Conservation (phyloP, 2,113 vertebrate species). For the Deroptyus accipitrinus region DNA sequence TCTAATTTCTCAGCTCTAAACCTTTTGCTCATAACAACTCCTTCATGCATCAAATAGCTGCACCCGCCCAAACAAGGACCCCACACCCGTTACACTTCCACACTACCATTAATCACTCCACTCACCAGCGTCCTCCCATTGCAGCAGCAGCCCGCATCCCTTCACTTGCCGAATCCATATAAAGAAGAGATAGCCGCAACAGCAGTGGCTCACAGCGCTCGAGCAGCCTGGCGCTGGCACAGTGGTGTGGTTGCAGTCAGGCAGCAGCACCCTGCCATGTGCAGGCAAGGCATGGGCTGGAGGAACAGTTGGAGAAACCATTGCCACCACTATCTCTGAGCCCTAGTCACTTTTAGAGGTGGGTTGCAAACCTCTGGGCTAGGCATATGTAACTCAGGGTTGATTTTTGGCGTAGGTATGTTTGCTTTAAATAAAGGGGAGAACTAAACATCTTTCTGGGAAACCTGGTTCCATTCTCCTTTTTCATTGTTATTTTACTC, state of each 20-base stretch:
- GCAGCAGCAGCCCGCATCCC: not conserved
- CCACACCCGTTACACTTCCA: no score
- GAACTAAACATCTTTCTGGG: not conserved
- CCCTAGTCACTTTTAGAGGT: not conserved
- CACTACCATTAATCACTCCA: not conserved
- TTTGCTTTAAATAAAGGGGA: not conserved
- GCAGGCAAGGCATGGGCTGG: not conserved
- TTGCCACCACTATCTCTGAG: not conserved
- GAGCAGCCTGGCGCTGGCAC: not conserved
- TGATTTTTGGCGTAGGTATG: not conserved
- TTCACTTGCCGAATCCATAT: not conserved
- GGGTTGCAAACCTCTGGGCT: not conserved
- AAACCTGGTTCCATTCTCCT: not conserved
- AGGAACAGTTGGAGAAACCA: not conserved
- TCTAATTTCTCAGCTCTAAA: not conserved
- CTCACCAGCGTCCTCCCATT: fast-evolving
- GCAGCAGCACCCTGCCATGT: not conserved
- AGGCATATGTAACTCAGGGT: not conserved
- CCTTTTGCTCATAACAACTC: not conserved
- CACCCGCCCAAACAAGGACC: not conserved
- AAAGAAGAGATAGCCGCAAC: not conserved
- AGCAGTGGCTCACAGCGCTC: not conserved
- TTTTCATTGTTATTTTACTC: not conserved
- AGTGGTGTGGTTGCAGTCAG: fast-evolving
- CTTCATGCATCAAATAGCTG: not conserved